Conservation (phyloP, 2,113 vertebrate species). For the Dolichallabes microphthalmus region DNA sequence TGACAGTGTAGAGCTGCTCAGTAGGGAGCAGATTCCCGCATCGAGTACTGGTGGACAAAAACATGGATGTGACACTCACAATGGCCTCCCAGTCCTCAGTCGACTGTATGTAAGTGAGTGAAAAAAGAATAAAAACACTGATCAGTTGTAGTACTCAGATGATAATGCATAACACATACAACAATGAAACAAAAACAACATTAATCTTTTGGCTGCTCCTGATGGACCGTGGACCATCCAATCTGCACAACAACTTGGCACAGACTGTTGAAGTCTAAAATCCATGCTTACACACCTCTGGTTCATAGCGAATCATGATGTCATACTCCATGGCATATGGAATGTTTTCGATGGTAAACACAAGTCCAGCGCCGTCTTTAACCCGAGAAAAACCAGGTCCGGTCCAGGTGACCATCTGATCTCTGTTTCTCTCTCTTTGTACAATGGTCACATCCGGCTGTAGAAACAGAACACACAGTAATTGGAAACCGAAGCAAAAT, state of each 20-base stretch:
- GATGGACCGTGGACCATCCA: too few relatives aligned
- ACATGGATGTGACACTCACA: conserved; percentile 74
- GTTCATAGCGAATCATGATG: conserved; percentile 82
- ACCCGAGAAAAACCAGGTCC: conserved; percentile 79
- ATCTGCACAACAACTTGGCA: too few relatives aligned
- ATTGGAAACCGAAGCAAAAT: not conserved
- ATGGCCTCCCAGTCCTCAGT: conserved; percentile 86
- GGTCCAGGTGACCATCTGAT: conserved; percentile 77
- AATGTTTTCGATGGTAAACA: conserved; percentile 77
- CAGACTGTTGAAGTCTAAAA: not conserved
- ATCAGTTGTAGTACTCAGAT: not conserved
- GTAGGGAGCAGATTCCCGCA: conserved; percentile 84
- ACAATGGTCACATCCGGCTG: conserved; percentile 76
- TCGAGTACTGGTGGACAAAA: conserved; percentile 76
- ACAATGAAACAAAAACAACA: not conserved
- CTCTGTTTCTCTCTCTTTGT: conserved; percentile 57
- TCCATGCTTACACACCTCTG: conserved; percentile 70
- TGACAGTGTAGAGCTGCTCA: conserved; percentile 79
- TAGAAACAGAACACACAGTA: conserved; percentile 34
- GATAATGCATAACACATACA: not conserved
- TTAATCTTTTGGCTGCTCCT: too few relatives aligned
- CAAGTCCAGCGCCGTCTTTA: conserved; percentile 80
- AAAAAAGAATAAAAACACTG: not conserved
- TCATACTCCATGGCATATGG: conserved; percentile 84
- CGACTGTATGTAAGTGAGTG: conserved; percentile 65